phyloP scores from a whole-genome alignment of 2,888 invertebrate genomes.

The Lithophane socia region DNA sequence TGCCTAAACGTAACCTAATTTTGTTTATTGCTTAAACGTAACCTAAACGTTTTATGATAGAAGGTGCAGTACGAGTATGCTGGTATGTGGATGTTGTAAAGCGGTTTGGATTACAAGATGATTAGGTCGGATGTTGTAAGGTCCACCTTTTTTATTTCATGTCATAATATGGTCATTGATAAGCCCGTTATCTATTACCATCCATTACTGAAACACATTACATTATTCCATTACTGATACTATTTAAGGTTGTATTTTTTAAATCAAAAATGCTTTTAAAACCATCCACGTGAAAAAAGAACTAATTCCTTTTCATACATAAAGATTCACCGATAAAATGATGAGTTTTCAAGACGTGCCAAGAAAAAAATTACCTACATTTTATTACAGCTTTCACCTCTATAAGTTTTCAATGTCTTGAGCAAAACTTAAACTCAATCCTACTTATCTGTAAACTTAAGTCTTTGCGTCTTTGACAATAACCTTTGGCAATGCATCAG shows the following conservation, averaged over 20 bases:
- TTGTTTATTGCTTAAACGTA: conserved; percentile 35
- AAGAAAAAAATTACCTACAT: conserved; percentile 15
- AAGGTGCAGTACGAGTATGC: conserved; percentile 37
- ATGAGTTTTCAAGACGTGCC: conserved; percentile 19
- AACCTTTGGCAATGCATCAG: conserved; percentile 35
- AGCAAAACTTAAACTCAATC: neutral
- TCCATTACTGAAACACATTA: neutral
- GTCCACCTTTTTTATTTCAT: conserved; percentile 9
- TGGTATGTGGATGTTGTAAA: conserved; percentile 26
- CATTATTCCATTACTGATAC: neutral
- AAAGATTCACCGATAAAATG: conserved; percentile 11
- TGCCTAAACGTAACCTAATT: conserved; percentile 61
- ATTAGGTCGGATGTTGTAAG: conserved; percentile 8
- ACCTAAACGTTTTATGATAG: conserved; percentile 34
- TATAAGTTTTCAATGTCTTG: neutral
- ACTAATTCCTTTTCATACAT: neutral
- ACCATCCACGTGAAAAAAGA: neutral
- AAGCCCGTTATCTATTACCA: neutral
- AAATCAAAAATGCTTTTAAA: neutral
- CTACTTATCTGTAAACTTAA: conserved; percentile 1
- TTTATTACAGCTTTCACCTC: conserved; percentile 1
- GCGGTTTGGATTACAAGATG: conserved; percentile 12
- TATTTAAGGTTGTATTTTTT: neutral
- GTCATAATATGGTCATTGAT: neutral
- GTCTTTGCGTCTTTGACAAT: conserved; percentile 9